Base-by-base conservation (phyloP, 2,113 vertebrate genomes). In the Aspiorhynchus laticeps region DNA sequence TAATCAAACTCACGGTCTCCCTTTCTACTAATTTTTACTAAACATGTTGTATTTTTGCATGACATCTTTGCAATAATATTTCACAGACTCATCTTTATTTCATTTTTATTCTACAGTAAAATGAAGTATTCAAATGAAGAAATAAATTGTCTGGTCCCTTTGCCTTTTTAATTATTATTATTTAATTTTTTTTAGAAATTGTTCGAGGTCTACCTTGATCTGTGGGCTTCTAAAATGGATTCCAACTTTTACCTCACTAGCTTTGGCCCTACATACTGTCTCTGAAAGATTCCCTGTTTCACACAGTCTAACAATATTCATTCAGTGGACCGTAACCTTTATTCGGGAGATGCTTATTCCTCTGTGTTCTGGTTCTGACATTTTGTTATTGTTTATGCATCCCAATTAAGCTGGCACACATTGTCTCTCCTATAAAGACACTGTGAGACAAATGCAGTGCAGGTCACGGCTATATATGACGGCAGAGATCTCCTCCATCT, bases 241-340 rank as follows among this genome's bases (percentile, higher is more conserved):
- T 10, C 38, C 24, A 21, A 24, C 41, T 46, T 15, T 75, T 75
- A 43, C 71, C 38, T 74, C 71, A 43, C 11, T 41, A 75, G 21
- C 11, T 69, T 33, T 69, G 15, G 28, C 65, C 61, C 36, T 12
- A 21, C 48, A 53, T 33, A 53, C 76, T 48, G 41, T 76, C 38
- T n/a, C 15, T 67, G 8, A 28, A 67, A 82, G 38, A 65, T 41
- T 82, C 36, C 7, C 63, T 61, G 33, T 24, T 80, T 61, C 77
- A n/a, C 11, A 56, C 7, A n/a, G 56, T 59, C 53, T 82, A 69
- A 61, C 38, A 51, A 83, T 69, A 83, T 83, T 69, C 65, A 71
- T 83, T 17, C 81, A 83, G 63, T 33, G 81, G 81, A 83, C 81
- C 31, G 61, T 71, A 83, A 83, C 81, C 81, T 83, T 83, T 83